Percentiles rank a stretch among this genome's conserved stretches.
phyloP scores from a whole-genome alignment of 2,113 vertebrate genomes.

The Circaetus gallicus region DNA sequence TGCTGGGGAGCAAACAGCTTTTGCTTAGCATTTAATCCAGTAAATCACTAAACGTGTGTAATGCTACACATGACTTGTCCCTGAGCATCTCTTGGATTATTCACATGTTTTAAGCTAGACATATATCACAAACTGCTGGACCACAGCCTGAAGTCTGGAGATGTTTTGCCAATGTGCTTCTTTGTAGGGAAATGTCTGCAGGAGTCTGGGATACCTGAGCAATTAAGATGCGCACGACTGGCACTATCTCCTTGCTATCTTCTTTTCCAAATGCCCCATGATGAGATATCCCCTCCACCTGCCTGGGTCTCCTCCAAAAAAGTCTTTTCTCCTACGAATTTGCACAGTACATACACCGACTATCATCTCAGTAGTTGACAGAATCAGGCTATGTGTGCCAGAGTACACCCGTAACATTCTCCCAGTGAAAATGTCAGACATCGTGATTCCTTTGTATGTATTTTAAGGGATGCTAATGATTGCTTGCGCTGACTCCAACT shows the following conservation, averaged over 20 bases:
- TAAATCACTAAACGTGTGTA: neutral
- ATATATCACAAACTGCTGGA: neutral
- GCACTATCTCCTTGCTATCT: neutral
- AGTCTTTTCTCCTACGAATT: neutral
- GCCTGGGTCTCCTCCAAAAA: neutral
- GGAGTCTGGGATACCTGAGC: neutral
- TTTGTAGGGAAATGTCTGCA: neutral
- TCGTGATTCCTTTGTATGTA: neutral
- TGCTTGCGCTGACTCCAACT: neutral
- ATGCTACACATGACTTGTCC: neutral
- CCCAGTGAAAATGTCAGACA: neutral
- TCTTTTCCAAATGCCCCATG: neutral
- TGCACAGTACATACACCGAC: neutral
- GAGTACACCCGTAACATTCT: neutral
- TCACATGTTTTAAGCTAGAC: neutral
- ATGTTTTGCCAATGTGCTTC: neutral
- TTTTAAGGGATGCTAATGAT: constrained; percentile 22
- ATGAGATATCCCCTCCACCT: neutral
- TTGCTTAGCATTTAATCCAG: neutral
- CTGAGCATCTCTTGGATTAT: neutral
- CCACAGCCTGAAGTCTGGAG: neutral
- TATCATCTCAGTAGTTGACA: neutral
- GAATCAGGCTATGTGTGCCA: neutral
- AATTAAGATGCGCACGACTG: neutral
- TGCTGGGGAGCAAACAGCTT: neutral